A percentile compares a stretch with the other conserved stretches of the same genome.
These are phyloP conservation scores for Heterodera schachtii DNA, from an alignment of 1,140 invertebrate species.

Conservation along the genomic window DNA sequence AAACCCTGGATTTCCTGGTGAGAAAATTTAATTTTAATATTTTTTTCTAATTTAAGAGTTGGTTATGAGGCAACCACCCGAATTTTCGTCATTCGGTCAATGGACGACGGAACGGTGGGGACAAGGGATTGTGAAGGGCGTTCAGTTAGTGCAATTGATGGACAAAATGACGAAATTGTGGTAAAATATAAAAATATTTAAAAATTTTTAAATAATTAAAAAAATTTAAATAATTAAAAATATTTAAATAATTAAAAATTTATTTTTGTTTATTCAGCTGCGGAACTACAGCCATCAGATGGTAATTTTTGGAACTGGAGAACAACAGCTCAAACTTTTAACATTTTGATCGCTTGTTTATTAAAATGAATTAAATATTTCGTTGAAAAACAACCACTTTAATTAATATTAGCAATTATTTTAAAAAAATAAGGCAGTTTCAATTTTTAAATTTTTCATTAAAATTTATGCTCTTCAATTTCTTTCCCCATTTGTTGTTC, in stretches of 20 bases:
- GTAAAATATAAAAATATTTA: not conserved
- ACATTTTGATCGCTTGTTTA: not conserved
- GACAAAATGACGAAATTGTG: slow-evolving; percentile 29
- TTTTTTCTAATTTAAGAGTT: not conserved
- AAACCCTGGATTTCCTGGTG: no score
- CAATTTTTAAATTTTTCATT: no score
- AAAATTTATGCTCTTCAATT: not conserved
- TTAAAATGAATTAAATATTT: not conserved
- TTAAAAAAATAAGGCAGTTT: no score
- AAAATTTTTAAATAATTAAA: no score
- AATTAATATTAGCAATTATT: not conserved
- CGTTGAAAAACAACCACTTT: no score
- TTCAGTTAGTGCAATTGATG: slow-evolving; percentile 13
- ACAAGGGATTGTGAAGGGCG: slow-evolving; percentile 14
- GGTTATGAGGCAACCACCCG: slow-evolving; percentile 25
- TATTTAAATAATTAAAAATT: no score
- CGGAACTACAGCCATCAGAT: slow-evolving; percentile 3
- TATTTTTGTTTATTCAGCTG: not conserved
- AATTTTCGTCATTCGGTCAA: slow-evolving; percentile 18
- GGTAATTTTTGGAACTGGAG: slow-evolving; percentile 1
- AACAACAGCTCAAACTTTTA: not conserved
- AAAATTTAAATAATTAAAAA: no score
- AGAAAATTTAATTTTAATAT: not conserved
- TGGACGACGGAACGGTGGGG: slow-evolving; percentile 24
- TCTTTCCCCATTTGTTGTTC: not conserved